A percentile compares a stretch with the other conserved stretches of the same genome.
These are phyloP conservation scores for Caenorhabditis tropicalis DNA, from an alignment of 1,140 invertebrate genomes.

Conservation along the genomic window DNA sequence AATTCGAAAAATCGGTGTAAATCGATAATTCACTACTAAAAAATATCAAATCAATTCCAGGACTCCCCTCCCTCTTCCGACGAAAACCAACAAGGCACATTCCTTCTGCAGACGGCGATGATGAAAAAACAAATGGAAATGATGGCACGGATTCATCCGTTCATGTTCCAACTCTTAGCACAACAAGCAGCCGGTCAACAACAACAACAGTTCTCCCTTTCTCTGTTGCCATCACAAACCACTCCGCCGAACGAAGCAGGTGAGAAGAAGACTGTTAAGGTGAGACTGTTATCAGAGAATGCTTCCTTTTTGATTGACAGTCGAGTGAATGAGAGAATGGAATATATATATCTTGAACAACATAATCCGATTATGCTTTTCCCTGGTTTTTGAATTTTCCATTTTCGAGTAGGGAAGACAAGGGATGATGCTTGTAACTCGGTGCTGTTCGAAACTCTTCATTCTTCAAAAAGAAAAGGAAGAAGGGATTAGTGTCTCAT, in stretches of 20 bases:
- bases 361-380: slow-evolving; percentile 27
- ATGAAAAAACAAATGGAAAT: slow-evolving; percentile 38
- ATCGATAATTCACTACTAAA: neutral
- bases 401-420: no score
- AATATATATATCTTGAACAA: neutral
- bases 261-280: slow-evolving; percentile 2
- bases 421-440: no score
- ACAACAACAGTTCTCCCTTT: neutral
- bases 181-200: slow-evolving; percentile 19
- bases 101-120: neutral
- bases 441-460: slow-evolving; percentile 12
- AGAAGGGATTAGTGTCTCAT: neutral
- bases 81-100: neutral
- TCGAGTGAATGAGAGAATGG: neutral
- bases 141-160: neutral
- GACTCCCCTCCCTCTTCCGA: slow-evolving; percentile 10
- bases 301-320: slow-evolving; percentile 29
- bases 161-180: neutral
- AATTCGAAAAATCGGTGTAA: no score
- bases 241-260: slow-evolving; percentile 31
- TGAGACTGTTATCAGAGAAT: no score
- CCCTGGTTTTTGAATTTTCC: no score
- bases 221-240: neutral
- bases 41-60: neutral
- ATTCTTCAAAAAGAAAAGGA: neutral